Percentiles rank a stretch among this genome's conserved stretches.
phyloP scores from a whole-genome alignment of 2,888 invertebrate species.

The Andricus curvator region DNA sequence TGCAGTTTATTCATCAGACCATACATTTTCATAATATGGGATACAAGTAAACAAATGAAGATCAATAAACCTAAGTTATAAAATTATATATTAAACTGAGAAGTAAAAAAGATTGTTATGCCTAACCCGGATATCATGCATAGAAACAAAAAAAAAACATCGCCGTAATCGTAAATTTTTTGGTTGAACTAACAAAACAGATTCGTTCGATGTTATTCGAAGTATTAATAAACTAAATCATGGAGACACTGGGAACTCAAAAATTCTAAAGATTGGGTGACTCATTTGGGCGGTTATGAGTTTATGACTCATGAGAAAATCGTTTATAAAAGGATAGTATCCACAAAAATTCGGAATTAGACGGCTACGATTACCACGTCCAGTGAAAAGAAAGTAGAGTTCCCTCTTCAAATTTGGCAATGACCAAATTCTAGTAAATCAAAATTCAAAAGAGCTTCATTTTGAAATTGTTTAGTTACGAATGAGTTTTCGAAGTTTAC shows the following conservation, averaged over 20 bases:
- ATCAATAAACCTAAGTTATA: not conserved
- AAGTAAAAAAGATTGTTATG: not conserved
- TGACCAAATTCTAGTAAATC: no score
- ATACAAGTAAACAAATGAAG: not conserved
- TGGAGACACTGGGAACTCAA: not conserved
- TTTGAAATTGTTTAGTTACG: no score
- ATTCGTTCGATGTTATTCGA: not conserved
- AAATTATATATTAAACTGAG: no score
- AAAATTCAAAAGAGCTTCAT: no score
- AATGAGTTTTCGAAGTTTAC: no score
- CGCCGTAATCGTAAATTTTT: not conserved
- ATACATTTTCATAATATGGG: not conserved
- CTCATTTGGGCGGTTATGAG: constrained; percentile 17
- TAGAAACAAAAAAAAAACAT: not conserved
- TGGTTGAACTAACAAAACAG: not conserved
- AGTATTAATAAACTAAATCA: not conserved
- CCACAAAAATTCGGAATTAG: not conserved
- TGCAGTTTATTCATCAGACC: constrained; percentile 16
- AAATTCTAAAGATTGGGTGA: not conserved
- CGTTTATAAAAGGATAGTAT: not conserved
- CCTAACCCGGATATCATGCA: not conserved
- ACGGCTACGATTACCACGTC: no score
- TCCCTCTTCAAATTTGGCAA: no score
- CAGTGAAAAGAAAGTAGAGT: no score
- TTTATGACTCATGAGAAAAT: constrained; percentile 18